Evolutionary conservation across 2,113 vertebrate species (phyloP).

Genomic region (Hydropotes inermis): DNA sequence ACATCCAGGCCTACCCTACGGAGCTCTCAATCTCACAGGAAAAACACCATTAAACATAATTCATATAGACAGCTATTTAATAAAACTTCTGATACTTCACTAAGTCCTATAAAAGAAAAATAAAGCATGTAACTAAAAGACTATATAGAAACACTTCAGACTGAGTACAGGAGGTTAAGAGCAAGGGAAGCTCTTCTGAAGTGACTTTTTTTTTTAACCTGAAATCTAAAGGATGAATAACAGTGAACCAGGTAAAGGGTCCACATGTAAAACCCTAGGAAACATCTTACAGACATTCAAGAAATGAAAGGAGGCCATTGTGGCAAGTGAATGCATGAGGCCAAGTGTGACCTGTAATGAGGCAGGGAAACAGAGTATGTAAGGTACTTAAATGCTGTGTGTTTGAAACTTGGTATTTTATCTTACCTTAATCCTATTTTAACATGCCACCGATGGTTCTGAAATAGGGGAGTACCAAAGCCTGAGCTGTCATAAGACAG

Average conservation of each 20-base stretch:
- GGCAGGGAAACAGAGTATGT: neutral
- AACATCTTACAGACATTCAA: neutral
- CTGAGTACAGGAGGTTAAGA: neutral
- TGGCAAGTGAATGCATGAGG: neutral
- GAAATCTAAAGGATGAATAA: slow-evolving; percentile 7
- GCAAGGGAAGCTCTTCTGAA: neutral
- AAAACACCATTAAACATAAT: neutral
- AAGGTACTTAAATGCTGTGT: neutral
- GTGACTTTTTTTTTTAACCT: neutral
- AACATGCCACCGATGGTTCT: neutral
- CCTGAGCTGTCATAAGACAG: neutral
- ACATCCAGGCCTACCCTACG: neutral
- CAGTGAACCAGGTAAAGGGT: neutral
- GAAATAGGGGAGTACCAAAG: neutral
- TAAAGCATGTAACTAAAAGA: neutral
- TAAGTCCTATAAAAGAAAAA: neutral
- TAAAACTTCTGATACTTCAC: neutral
- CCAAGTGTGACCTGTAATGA: neutral
- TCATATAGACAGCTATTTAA: neutral
- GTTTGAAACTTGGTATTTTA: neutral
- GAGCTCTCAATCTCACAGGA: neutral
- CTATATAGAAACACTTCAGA: neutral
- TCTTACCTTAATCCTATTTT: neutral
- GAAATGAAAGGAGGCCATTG: neutral
- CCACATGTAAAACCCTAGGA: neutral